Base-by-base conservation (phyloP, 2,888 invertebrate genomes). In the Eueremaeus valkanovi region DNA sequence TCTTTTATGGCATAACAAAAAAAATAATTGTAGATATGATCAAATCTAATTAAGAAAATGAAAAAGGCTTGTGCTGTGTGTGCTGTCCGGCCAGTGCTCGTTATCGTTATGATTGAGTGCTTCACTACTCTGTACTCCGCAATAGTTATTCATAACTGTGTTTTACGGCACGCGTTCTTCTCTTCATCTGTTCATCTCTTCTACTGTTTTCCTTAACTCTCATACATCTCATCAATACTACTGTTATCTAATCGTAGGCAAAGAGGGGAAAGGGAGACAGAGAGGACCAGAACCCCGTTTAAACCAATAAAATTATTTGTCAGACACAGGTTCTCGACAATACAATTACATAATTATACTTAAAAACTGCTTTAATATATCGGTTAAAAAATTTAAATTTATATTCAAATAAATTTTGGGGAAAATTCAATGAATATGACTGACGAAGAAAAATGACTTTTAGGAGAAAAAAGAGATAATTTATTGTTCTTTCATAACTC, bases 31-130 rank as follows among this genome's bases (percentile, higher is more conserved):
- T 27, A 29, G 61, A 61, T 61, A 31, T 1, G 24, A 61, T 61
- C 31, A 36, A 36, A 66, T 66, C 66, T 66, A 66, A 66, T 66
- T 66, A 66, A 66, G 31, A 31, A 66, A 66, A 66, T 66, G 33
- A 66, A 36, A 31, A 66, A 66, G 66, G 66, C 66, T 66, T 66
- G 66, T 66, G 27, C 21, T 24, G n/a, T n/a, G n/a, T n/a, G n/a
- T n/a, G n/a, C 24, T 58, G 33, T 36, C 3, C 27, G 29, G 61
- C 21, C 61, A 61, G 3, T 61, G 31, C 61, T 40, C 18, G 36
- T 66, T 36, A 66, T 66, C 21, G 27, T 66, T 63, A 66, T 66
- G 66, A 66, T 66, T 66, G 66, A 66, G 66, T 66, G 24, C 66
- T 66, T n/a, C 18, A 36, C 33, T 66, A n/a, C n/a, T n/a, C 24